Conservation (phyloP, 1,140 invertebrate genomes). For the Macrocentrus cingulum region DNA sequence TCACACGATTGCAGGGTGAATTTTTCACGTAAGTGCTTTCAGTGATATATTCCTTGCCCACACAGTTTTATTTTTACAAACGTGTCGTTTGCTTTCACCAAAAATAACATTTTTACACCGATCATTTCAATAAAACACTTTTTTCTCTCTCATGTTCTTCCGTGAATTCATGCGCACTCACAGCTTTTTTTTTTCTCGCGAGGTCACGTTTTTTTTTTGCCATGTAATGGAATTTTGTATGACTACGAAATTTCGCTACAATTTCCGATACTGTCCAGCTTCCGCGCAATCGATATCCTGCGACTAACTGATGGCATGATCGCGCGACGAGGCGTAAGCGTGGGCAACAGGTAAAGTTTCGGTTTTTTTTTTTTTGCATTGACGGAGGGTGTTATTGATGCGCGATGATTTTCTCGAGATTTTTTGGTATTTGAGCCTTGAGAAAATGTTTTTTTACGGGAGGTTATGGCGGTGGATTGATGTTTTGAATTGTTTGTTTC, state of each 20-base stretch:
- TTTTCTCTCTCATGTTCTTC: conserved; percentile 17
- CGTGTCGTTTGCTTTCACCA: no score
- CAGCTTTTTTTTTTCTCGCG: conserved; percentile 12
- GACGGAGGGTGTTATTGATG: no score
- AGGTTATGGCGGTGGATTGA: not conserved
- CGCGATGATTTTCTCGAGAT: no score
- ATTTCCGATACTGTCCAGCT: no score
- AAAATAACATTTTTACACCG: no score
- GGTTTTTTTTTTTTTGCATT: no score
- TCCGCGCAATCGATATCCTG: no score
- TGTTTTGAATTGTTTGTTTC: conserved; percentile 21
- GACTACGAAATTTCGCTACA: not conserved
- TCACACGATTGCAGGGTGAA: conserved; percentile 25
- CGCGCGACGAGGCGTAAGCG: no score
- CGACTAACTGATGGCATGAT: no score
- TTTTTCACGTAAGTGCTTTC: conserved; percentile 29
- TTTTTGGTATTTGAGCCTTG: no score
- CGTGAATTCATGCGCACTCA: conserved; percentile 24
- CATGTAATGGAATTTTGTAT: not conserved
- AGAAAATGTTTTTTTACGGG: no score
- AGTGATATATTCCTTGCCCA: not conserved
- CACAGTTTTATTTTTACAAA: not conserved
- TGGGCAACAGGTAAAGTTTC: no score
- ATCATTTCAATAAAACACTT: not conserved
- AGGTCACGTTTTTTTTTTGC: not conserved